phyloP scores from a whole-genome alignment of 2,797 vertebrate species.

The Eulemur albifrons region DNA sequence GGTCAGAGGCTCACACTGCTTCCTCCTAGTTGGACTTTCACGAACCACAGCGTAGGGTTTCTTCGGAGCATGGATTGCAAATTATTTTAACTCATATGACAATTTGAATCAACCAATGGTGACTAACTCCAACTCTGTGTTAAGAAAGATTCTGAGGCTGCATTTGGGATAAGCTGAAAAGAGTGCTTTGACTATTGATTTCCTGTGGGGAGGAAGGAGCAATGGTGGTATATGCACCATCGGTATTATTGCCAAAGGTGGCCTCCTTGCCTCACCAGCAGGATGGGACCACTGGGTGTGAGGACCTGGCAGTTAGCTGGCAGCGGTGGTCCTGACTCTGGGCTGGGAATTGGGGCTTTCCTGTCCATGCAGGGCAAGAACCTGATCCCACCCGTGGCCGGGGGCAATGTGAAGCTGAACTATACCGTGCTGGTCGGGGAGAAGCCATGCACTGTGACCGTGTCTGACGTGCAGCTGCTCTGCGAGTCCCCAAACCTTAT shows the following conservation, averaged over 20 bases:
- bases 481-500: conserved; percentile 97
- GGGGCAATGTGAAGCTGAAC: conserved; percentile 95
- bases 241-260: background rate
- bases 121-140: background rate
- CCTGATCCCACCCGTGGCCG: conserved; percentile 93
- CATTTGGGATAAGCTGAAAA: background rate
- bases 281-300: rapidly evolving
- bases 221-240: rapidly evolving
- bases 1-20: background rate
- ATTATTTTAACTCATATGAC: background rate
- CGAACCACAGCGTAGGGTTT: background rate
- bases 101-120: background rate
- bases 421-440: conserved; percentile 97
- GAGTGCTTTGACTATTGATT: background rate
- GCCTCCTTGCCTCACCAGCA: background rate
- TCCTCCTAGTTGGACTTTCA: background rate
- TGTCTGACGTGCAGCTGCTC: conserved; percentile 96
- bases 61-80: background rate
- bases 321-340: background rate
- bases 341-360: background rate
- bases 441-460: conserved; percentile 93
- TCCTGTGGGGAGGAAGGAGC: background rate
- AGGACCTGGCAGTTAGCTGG: rapidly evolving
- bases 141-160: background rate
- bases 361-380: conserved; percentile 91